Conservation (phyloP, 2,113 vertebrate species). For the Irena cyanogastra region DNA sequence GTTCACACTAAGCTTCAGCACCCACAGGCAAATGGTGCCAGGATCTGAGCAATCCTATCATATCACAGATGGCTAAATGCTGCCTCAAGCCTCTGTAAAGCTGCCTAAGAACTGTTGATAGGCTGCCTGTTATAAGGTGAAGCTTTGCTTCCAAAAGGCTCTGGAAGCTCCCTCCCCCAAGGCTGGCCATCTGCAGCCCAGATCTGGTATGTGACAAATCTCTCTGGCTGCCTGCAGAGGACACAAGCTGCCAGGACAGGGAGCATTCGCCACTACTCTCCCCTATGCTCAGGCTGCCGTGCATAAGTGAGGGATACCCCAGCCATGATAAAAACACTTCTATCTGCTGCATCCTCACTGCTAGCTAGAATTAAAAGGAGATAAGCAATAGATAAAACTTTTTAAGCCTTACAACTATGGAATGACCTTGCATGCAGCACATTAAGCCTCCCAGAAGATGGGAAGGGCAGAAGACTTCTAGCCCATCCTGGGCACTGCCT, state of each 20-base stretch:
- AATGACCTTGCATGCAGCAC: not conserved
- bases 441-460: not conserved
- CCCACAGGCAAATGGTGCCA: accelerated
- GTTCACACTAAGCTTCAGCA: not conserved
- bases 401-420: not conserved
- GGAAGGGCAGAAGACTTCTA: not conserved
- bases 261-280: not conserved
- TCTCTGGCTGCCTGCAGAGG: not conserved
- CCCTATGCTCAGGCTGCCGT: not conserved
- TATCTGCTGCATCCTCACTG: not conserved
- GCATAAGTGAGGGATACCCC: not conserved
- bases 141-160: not conserved
- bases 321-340: not conserved
- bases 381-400: not conserved
- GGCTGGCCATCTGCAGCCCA: not conserved
- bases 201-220: not conserved
- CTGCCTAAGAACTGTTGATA: not conserved
- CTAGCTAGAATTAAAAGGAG: not conserved
- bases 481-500: not conserved
- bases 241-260: not conserved
- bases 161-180: not conserved
- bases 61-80: not conserved
- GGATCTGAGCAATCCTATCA: not conserved
- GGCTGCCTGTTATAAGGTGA: not conserved
- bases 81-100: not conserved